Conservation (phyloP, 2,113 vertebrate species). For the Ctenomys sociabilis region DNA sequence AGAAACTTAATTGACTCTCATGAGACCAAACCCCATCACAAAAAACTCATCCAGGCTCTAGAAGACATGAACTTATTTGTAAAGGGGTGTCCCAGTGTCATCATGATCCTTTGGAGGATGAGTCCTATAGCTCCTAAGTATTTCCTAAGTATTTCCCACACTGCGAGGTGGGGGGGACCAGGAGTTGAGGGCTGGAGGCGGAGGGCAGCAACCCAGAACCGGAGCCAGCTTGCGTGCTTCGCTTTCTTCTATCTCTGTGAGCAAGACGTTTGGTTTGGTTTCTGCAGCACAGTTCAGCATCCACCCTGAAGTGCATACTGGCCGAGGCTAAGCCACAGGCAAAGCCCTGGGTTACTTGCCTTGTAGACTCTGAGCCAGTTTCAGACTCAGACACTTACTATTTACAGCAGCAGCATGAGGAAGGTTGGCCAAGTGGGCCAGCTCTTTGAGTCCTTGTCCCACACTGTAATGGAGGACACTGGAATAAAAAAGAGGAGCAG, state of each 20-base stretch:
- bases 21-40: background rate
- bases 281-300: background rate
- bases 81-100: background rate
- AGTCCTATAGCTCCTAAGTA: background rate
- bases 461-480: background rate
- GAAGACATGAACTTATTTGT: background rate
- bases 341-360: background rate
- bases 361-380: background rate
- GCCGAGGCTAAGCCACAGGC: constrained; percentile 29
- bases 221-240: background rate
- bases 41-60: background rate
- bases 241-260: constrained; percentile 3
- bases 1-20: background rate
- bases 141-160: background rate
- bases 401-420: background rate
- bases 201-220: background rate
- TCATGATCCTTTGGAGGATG: background rate
- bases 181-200: background rate
- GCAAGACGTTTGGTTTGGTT: constrained; percentile 24
- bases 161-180: too few relatives aligned
- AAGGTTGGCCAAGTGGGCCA: background rate
- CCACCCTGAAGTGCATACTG: background rate
- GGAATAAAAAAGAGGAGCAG: background rate
- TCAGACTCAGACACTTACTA: background rate
- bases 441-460: background rate